Percentiles rank a stretch among this genome's conserved stretches.
These are phyloP conservation scores for Goniozus legneri DNA, from an alignment of 1,140 invertebrate genomes.

Conservation along the genomic window DNA sequence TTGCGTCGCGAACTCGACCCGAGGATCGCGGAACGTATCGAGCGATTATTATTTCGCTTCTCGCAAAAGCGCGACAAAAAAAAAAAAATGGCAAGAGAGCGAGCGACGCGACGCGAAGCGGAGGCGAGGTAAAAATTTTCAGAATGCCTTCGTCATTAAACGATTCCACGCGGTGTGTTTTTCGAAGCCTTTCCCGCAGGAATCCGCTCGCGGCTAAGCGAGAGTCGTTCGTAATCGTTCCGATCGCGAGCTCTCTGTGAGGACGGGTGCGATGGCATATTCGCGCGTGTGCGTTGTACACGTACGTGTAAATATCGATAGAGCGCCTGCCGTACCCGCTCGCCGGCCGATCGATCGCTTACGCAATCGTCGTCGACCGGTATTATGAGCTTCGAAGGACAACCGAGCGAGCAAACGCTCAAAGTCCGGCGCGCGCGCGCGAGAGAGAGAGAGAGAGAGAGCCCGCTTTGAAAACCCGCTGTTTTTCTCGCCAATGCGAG, in stretches of 20 bases:
- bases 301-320: neutral
- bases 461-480: too few species aligned
- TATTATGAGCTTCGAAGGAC: constrained; percentile 47
- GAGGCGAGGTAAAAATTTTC: neutral
- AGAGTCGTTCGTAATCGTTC: constrained; percentile 25
- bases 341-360: constrained; percentile 40
- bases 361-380: constrained; percentile 46
- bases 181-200: constrained; percentile 12
- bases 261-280: neutral
- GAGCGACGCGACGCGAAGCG: neutral
- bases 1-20: too few species aligned
- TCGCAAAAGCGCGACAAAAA: neutral
- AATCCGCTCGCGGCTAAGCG: constrained; percentile 20
- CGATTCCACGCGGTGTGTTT: neutral
- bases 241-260: constrained; percentile 14
- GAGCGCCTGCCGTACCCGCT: constrained; percentile 32
- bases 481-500: too few species aligned
- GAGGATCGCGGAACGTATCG: too few species aligned
- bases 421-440: constrained; percentile 43
- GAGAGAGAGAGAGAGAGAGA: too few species aligned
- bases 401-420: constrained; percentile 36
- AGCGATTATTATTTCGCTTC: neutral
- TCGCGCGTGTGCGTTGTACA: constrained; percentile 3
- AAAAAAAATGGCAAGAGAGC: neutral
- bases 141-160: neutral